Conservation (phyloP, 2,797 vertebrate species). For the Spheniscus humboldti region DNA sequence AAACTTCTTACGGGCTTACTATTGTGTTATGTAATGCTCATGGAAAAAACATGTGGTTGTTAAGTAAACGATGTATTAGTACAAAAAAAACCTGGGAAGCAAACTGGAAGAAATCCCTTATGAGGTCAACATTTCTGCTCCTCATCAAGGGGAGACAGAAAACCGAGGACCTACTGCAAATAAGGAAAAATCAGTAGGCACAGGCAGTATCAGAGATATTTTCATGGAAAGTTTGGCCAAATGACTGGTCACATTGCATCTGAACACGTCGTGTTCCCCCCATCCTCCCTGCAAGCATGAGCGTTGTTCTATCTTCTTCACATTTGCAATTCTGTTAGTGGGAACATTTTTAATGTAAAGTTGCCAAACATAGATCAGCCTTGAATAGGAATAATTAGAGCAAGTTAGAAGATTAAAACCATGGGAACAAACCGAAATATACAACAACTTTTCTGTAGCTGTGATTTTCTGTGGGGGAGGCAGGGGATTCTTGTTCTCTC, state of each 20-base stretch:
- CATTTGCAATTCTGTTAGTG: neutral
- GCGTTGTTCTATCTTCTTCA: neutral
- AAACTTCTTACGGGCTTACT: neutral
- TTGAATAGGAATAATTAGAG: neutral
- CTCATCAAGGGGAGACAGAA: neutral
- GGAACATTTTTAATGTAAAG: neutral
- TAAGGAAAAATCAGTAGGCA: neutral
- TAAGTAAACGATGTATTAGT: neutral
- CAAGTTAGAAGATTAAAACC: constrained; percentile 23
- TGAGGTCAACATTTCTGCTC: neutral
- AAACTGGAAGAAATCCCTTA: neutral
- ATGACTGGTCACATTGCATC: neutral
- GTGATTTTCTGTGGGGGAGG: neutral
- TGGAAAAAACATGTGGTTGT: neutral
- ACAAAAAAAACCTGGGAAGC: neutral
- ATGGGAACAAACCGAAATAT: neutral
- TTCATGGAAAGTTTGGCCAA: neutral
- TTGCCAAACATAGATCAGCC: neutral
- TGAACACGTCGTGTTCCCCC: neutral
- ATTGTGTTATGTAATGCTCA: neutral
- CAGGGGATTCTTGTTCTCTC: neutral
- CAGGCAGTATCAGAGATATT: neutral
- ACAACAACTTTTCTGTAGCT: neutral
- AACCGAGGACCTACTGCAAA: neutral
- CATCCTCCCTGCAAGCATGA: neutral